Conservation (phyloP, 2,113 vertebrate genomes). For the Cynopterus brachyotis region DNA sequence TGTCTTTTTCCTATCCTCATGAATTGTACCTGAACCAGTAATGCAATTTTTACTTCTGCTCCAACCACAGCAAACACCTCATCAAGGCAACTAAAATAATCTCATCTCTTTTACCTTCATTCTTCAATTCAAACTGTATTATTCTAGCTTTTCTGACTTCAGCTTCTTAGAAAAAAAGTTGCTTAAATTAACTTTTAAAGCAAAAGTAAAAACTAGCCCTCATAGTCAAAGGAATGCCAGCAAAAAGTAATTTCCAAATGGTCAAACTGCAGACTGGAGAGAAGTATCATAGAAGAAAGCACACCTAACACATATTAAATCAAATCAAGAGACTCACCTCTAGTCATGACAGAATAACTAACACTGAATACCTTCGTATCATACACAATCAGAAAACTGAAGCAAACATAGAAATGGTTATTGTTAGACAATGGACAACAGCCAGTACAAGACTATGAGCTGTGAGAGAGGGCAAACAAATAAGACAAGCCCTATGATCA, state of each 20-base stretch:
- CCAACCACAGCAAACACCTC: not conserved
- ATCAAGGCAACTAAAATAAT: slow-evolving; percentile 2
- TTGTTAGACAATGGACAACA: not conserved
- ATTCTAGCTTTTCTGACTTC: not conserved
- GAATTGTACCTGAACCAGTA: not conserved
- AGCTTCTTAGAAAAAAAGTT: not conserved
- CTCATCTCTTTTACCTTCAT: not conserved
- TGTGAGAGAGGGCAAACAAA: not conserved
- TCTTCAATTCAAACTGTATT: slow-evolving; percentile 13
- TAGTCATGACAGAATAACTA: not conserved
- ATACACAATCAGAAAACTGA: not conserved
- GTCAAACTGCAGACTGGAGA: not conserved
- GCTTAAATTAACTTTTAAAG: not conserved
- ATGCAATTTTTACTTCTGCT: not conserved
- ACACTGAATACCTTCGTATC: not conserved
- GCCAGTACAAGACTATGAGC: not conserved
- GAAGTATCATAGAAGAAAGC: not conserved
- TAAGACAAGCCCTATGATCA: not conserved
- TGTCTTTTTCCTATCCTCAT: not conserved
- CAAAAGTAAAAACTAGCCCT: not conserved
- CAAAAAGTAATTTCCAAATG: not conserved
- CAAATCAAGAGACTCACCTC: not conserved
- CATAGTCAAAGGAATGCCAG: not conserved
- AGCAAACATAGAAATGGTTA: not conserved
- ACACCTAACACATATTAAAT: not conserved